A percentile compares a stretch with the other conserved stretches of the same genome.
Conservation (phyloP, 2,113 vertebrate genomes). For the Sporophila hypoxantha region DNA sequence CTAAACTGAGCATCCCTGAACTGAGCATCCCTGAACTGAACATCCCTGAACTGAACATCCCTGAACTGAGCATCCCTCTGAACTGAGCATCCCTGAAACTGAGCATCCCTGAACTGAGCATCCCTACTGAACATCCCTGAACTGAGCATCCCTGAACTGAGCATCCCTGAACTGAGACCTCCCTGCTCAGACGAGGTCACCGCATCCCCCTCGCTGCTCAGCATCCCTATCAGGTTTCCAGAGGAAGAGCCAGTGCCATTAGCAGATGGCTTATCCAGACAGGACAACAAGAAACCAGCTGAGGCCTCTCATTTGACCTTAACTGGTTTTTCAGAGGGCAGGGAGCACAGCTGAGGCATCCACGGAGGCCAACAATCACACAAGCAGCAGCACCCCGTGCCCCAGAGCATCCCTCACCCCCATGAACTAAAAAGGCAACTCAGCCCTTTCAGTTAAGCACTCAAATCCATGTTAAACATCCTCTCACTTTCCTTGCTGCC, state of each 20-base stretch:
- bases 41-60: neutral
- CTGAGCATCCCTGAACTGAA: rapidly evolving
- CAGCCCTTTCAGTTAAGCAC: neutral
- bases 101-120: rapidly evolving
- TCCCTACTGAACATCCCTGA: too few species aligned
- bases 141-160: neutral
- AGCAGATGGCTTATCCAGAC: neutral
- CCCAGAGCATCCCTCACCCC: neutral
- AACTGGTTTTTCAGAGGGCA: neutral
- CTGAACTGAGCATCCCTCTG: neutral
- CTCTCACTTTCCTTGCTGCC: neutral
- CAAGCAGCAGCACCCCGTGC: neutral
- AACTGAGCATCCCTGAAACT: too few species aligned
- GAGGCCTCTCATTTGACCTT: constrained; percentile 10
- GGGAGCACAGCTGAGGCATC: neutral
- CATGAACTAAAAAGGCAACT: rapidly evolving
- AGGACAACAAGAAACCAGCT: neutral
- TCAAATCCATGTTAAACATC: neutral
- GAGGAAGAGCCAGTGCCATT: neutral
- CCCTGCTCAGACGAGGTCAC: neutral
- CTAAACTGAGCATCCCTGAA: neutral
- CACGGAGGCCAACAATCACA: neutral
- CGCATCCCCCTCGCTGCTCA: neutral
- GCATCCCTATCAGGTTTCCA: neutral
- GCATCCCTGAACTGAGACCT: neutral